phyloP scores from a whole-genome alignment of 1,140 invertebrate genomes.

The Drosophila kanapiae region DNA sequence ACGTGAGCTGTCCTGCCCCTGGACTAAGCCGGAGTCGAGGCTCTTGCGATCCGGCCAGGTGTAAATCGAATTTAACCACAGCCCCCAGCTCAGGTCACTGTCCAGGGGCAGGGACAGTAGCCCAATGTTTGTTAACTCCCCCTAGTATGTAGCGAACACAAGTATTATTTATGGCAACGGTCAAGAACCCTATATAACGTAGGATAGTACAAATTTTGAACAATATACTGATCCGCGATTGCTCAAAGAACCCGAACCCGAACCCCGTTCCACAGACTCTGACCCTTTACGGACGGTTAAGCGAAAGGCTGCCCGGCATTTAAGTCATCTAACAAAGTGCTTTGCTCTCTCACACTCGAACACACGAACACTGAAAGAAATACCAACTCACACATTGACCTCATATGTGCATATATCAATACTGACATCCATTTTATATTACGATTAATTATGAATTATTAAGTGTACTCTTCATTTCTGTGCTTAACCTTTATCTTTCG shows the following conservation, averaged over 20 bases:
- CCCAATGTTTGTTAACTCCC: constrained; percentile 58
- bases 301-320: constrained; percentile 72
- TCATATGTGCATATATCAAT: constrained; percentile 40
- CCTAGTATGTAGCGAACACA: constrained; percentile 48
- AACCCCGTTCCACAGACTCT: constrained; percentile 14
- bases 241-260: constrained; percentile 54
- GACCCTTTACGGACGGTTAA: constrained; percentile 29
- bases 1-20: constrained; percentile 25
- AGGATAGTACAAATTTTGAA: constrained; percentile 80
- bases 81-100: background rate
- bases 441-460: constrained; percentile 50
- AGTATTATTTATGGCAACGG: constrained; percentile 75
- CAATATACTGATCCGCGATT: constrained; percentile 68
- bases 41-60: constrained; percentile 4
- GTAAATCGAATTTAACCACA: background rate
- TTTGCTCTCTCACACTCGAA: constrained; percentile 51
- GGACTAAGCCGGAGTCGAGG: background rate
- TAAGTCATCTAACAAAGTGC: constrained; percentile 66
- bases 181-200: constrained; percentile 69
- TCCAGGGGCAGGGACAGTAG: constrained; percentile 10
- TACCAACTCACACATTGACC: constrained; percentile 39
- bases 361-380: constrained; percentile 21
- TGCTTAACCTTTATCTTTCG: constrained; percentile 65
- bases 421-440: constrained; percentile 45
- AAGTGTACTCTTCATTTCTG: constrained; percentile 57